Percentiles rank a stretch among this genome's conserved stretches.
Conservation (phyloP, 2,113 vertebrate species). For the Trematomus loennbergii region DNA sequence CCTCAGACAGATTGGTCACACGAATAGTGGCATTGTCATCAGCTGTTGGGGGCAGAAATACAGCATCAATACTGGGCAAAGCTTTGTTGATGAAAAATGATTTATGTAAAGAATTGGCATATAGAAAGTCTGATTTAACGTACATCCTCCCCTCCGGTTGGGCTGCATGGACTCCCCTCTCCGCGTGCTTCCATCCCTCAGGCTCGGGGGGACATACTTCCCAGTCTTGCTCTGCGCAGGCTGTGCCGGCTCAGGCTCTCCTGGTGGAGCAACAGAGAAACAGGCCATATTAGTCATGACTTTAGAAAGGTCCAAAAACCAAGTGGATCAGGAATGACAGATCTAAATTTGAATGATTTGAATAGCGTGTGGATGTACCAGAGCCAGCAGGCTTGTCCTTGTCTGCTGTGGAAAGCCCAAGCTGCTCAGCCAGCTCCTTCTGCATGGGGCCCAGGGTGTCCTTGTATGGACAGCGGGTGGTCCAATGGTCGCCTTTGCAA, state of each 20-base stretch:
- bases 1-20: constrained; percentile 97
- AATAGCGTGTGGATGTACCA: constrained; percentile 62
- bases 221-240: constrained; percentile 93
- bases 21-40: constrained; percentile 98
- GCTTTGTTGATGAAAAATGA: background rate
- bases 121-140: background rate
- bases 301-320: background rate
- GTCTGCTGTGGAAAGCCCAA: constrained; percentile 92
- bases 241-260: constrained; percentile 90
- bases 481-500: constrained; percentile 99
- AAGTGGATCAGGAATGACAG: background rate
- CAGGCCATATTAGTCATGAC: background rate
- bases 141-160: constrained; percentile 89
- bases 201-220: constrained; percentile 93
- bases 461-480: constrained; percentile 96
- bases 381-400: constrained; percentile 91
- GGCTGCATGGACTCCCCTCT: constrained; percentile 97
- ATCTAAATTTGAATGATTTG: background rate
- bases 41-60: constrained; percentile 72
- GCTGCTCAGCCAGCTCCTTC: constrained; percentile 96
- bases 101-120: rapidly evolving
- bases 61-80: background rate
- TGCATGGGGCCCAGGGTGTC: constrained; percentile 98
- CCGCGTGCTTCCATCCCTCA: constrained; percentile 90
- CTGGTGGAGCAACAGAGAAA: background rate